Base-by-base conservation (phyloP, 1,140 invertebrate genomes). In the Trichonephila clavata region DNA sequence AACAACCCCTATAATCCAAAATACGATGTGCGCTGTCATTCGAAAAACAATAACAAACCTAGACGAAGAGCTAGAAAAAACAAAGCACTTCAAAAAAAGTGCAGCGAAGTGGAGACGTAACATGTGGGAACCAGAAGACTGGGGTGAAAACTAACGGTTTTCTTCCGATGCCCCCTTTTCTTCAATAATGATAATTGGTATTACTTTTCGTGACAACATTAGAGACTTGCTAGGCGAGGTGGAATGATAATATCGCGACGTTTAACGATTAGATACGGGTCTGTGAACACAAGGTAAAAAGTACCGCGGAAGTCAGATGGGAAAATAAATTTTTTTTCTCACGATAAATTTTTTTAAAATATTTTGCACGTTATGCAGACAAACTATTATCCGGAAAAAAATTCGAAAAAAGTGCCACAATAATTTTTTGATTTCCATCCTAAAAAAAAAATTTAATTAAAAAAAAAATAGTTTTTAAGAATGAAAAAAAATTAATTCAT, bases 61-160 rank as follows among this genome's bases (percentile, higher is more conserved):
- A 32, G 68, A 32, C 68, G 60, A 13, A 1, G 32, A 16, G 60
- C 20, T 61, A 14, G 20, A 61, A 77, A 77, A 77, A 27, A 16
- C 16, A 27, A 27, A 77, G 32, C n/a, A 13, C n/a, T 71, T 14
- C 10, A 71, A 32, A 32, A 32, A 5, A 77, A 27, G 13, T 6
- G 63, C 63, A 88, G 13, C 21, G 27, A 88, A 16, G 61, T 88
- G 86, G 20, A 68, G 68, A 39, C 14, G 71, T 68, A 88, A 88
- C 86, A 88, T 68, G 61, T 88, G 86, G 61, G 63, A 88, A 68
- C n/a, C 32, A 32, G 68, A 77, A 77, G 27, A 77, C 32, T 77
- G 61, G 39, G 32, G 43, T 8, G 43, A 50, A 10, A 50, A 68
- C 27, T 88, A 88, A 88, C 86, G 86, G 86, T 88, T 88, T 88